Base-by-base conservation (phyloP, 2,797 vertebrate species). In the Bradypodion pumilum region DNA sequence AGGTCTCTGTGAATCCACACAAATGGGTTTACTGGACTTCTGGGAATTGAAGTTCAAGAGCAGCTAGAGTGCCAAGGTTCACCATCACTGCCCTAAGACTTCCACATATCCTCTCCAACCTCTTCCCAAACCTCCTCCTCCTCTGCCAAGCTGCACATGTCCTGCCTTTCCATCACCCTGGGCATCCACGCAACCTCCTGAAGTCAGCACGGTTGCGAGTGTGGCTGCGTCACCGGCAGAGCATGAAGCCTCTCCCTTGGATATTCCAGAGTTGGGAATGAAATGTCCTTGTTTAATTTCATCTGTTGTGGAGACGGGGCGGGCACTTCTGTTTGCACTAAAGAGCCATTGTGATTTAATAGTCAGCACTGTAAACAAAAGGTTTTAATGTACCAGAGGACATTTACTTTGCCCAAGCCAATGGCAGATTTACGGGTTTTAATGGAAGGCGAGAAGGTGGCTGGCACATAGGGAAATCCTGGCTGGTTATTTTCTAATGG, bases 381-480 rank as follows among this genome's bases (percentile, higher is more conserved):
- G 69, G 29, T 88, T 93, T 87, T 91, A 90, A 89, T 77, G 81
- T 1, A 25, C 87, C 0, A 0, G n/a, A 83, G 82, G 73, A 85
- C 91, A 93, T 92, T 92, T 85, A 91, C 89, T 92, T 89, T 87
- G 84, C 85, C 79, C 7, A 0, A 79, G 77, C 85, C 49, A 81
- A 78, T 85, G 91, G 82, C 90, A 91, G 92, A 92, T 94, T 93
- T 93, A 94, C 81, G 56, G 87, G 21, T 88, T 89, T 86, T 90
- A 89, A 90, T 89, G 59, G 81, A 91, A 91, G 66, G 85, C 74
- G 86, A 90, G 87, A 72, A 92, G 78, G 85, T 74, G 90, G 83
- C 85, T 92, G 92, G 92, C 92, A 87, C 90, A 85, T n/a, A n/a
- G 5, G 73, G 75, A 91, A 90, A 90, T 85, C 90, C 87, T 89